Evolutionary conservation across 2,797 vertebrate genomes (phyloP), one percentile per base, ranked within the genome.

Genomic region (Sebastes cheni): DNA sequence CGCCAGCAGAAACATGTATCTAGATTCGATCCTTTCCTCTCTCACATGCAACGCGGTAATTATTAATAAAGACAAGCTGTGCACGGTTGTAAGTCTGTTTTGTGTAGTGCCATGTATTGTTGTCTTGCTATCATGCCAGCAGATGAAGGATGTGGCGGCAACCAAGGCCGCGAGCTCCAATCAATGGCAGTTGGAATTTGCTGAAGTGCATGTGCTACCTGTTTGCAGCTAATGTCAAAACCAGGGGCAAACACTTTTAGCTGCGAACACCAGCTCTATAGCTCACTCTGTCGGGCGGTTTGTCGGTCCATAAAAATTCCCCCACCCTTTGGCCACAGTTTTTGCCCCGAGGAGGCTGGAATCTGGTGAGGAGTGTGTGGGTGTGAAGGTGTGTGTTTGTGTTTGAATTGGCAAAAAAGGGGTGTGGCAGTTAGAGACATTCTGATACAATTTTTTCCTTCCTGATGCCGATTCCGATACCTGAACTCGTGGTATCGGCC

Each of bases 1-100:
- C 23, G 73, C 77, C 85, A 89, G 54, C 8, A 78, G 68, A 67
- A 67, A 80, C 59, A 25, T 73, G 36, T 20, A 68, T 83, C 77
- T 80, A 62, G 30, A 82, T 80, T 79, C 42, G 69, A 23, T 75
- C 39, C 60, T 80, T 39, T 77, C 46, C 69, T 64, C 30, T 60
- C 52, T 67, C 32, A 67, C 39, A 55, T 55, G 65, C 39, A 73
- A 52, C 5, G 0, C 5, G 16, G 18, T 58, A 61, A 89, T 86
- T 67, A 71, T 81, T 76, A 78, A 79, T 66, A 72, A 68, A 72
- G 58, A 88, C 54, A 69, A 39, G 71, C 20, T 68, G 58, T 60
- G 66, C 29, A 5, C 34, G 9, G 8, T n/a, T n/a, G 32, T 25
- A 23, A 14, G 30, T 58, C 39, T 72, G 11, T 34, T 60, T 30